Base-by-base conservation (phyloP, 2,888 invertebrate species). In the Pachydiplax longipennis region DNA sequence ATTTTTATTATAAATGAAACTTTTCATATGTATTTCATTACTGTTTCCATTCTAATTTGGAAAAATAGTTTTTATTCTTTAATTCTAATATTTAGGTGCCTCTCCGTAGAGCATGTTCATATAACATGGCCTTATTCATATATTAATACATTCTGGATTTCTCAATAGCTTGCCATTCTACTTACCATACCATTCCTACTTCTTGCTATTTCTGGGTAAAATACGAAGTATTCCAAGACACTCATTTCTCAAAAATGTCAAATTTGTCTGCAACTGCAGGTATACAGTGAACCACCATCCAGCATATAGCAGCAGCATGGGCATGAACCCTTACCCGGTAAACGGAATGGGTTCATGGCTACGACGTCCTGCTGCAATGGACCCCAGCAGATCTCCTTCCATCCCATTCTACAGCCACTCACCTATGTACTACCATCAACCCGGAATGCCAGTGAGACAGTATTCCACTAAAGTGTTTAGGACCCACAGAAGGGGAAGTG, bases 391-490 rank as follows among this genome's bases (percentile, higher is more conserved):
- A 6, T 13, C 87, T 37, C 37, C 61, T 35, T 35, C 58, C 31
- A 61, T 83, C 13, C 83, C 83, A 15, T 12, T 87, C 61, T 87
- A 87, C 87, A 61, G 87, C 37, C 87, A 87, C 61, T 58, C 87
- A 10, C 87, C 87, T 12, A 22, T 87, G 3, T 87, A 37, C 40
- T 87, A 87, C 61, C 87, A 87, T 37, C 87, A 58, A 0, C 37
- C 87, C 0, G 37, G 37, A n/a, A 22, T 87, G 22, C 87, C 87
- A 0, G 22, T 87, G 35, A 25, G 87, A 22, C 61, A 87, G 37
- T 87, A 87, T 37, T 92, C 92, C 1, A 87, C 91, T 35, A 83
- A 80, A 37, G 81, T 91, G 35, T 91, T 90, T 58, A 73, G 91
- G 80, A 91, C 91, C 6, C 90, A 91, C 58, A 48, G 90, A 25